phyloP scores from a whole-genome alignment of 2,113 vertebrate species.

The Casuarius casuarius region DNA sequence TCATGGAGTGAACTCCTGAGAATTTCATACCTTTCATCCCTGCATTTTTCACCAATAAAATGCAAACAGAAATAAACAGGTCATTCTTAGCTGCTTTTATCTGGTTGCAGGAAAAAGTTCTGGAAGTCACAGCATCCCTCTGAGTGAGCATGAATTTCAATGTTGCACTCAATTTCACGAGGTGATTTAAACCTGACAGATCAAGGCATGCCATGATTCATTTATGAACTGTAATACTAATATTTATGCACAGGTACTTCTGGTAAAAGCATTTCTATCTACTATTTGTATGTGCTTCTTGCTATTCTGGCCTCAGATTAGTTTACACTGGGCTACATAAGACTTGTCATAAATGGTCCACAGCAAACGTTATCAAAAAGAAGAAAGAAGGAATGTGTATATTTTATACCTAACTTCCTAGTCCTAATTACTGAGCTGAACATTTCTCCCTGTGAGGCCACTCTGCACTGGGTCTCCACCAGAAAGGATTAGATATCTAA shows the following conservation, averaged over 20 bases:
- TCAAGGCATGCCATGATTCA: background rate
- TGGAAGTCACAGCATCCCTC: background rate
- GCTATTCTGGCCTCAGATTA: background rate
- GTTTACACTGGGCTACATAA: background rate
- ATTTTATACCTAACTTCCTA: background rate
- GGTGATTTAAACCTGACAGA: slow-evolving; percentile 9
- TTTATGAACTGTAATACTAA: background rate
- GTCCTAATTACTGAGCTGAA: background rate
- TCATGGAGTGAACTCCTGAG: slow-evolving; percentile 57
- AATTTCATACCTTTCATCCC: slow-evolving; percentile 46
- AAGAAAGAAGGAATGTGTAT: background rate
- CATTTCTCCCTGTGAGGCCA: background rate
- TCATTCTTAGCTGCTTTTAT: background rate
- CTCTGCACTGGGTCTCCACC: background rate
- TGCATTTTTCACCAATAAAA: slow-evolving; percentile 22
- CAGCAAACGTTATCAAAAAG: background rate
- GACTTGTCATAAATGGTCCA: background rate
- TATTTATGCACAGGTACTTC: background rate
- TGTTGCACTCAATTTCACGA: slow-evolving; percentile 41
- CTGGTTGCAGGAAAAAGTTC: background rate
- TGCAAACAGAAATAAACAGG: background rate
- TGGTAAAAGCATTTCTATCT: background rate
- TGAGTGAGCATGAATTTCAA: slow-evolving; percentile 3
- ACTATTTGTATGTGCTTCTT: background rate
- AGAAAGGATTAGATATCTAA: background rate